A percentile compares a stretch with the other conserved stretches of the same genome.
phyloP scores from a whole-genome alignment of 2,797 vertebrate genomes.

The Crenichthys baileyi region DNA sequence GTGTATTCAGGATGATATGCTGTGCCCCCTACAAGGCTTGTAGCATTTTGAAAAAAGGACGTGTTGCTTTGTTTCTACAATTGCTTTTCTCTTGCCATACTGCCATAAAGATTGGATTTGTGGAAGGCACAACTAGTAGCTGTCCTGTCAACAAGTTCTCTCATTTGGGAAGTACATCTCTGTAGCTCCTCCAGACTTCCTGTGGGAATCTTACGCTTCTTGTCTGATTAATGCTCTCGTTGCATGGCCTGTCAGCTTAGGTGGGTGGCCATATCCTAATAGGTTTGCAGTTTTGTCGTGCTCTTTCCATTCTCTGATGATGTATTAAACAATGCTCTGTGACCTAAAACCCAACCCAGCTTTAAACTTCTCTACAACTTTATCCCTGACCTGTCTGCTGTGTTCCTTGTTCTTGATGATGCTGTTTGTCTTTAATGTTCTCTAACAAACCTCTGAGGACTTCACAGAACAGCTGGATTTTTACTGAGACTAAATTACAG shows the following conservation, averaged over 20 bases:
- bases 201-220: background rate
- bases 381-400: background rate
- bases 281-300: background rate
- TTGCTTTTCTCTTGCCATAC: background rate
- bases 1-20: background rate
- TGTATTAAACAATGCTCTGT: background rate
- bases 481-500: background rate
- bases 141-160: background rate
- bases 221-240: background rate
- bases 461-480: no score
- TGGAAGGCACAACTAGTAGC: no score
- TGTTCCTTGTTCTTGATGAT: background rate
- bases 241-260: background rate
- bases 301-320: background rate
- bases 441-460: background rate
- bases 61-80: background rate
- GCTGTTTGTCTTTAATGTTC: background rate
- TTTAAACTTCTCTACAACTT: background rate
- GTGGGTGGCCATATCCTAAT: background rate
- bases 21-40: background rate
- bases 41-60: background rate
- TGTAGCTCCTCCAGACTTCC: background rate
- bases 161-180: background rate
- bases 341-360: background rate
- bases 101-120: background rate